Percentiles rank a stretch among this genome's conserved stretches.
Evolutionary conservation across 2,888 invertebrate genomes (phyloP).

Genomic region (Chydorus sphaericus): DNA sequence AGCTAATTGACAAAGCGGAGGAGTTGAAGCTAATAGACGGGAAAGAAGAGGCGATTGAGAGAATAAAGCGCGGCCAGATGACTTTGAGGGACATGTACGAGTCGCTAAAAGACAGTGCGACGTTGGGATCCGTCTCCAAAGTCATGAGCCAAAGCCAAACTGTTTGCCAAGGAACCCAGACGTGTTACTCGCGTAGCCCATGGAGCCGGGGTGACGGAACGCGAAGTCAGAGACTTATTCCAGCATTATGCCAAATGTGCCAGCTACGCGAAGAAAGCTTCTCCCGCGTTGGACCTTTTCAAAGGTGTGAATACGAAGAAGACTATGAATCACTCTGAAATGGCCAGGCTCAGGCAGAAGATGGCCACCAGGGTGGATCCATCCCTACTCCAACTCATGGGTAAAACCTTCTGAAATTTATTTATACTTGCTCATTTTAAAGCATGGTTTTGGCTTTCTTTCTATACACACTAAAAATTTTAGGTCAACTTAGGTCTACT

Average conservation of each 20-base stretch:
- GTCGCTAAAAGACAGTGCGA: slow-evolving; percentile 99
- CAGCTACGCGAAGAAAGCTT: slow-evolving; percentile 99
- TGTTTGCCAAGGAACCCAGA: slow-evolving; percentile 82
- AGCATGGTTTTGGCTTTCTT: too few relatives aligned
- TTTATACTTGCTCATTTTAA: too few relatives aligned
- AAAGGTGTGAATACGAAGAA: slow-evolving; percentile 93
- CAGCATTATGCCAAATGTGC: slow-evolving; percentile 98
- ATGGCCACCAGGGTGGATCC: slow-evolving; percentile 99
- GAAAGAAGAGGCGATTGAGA: slow-evolving; percentile 94
- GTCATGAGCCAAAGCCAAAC: slow-evolving; percentile 94
- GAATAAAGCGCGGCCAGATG: slow-evolving; percentile 97
- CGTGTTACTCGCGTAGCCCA: slow-evolving; percentile 71
- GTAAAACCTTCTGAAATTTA: slow-evolving; percentile 27
- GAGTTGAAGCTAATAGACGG: slow-evolving; percentile 90
- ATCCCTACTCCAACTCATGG: slow-evolving; percentile 86
- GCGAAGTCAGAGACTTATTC: slow-evolving; percentile 92
- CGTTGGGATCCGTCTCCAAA: slow-evolving; percentile 99
- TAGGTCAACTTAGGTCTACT: too few relatives aligned
- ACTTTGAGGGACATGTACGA: slow-evolving; percentile 99
- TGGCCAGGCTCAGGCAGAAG: slow-evolving; percentile 97
- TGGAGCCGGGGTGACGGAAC: slow-evolving; percentile 85
- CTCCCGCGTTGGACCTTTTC: slow-evolving; percentile 96
- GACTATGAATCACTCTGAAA: slow-evolving; percentile 95
- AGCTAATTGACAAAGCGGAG: slow-evolving; percentile 88
- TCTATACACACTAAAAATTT: too few relatives aligned